phyloP scores from a whole-genome alignment of 2,797 vertebrate genomes.

The Bradypus variegatus region DNA sequence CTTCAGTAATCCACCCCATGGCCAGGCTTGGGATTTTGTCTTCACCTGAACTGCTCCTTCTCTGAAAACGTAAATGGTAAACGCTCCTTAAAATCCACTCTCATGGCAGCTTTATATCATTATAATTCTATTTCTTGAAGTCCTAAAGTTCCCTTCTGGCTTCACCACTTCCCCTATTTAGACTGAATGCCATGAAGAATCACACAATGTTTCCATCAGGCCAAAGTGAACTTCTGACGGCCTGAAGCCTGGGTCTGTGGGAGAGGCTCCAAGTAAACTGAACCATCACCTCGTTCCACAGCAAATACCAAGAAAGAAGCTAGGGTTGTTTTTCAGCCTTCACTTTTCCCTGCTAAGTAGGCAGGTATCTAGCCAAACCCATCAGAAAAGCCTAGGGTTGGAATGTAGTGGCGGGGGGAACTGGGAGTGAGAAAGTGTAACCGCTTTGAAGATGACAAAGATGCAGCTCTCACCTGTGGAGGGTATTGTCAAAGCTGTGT shows the following conservation, averaged over 20 bases:
- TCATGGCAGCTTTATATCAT: background rate
- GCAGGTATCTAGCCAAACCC: background rate
- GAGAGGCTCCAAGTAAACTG: background rate
- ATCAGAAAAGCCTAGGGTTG: background rate
- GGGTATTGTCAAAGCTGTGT: background rate
- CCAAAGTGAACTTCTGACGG: background rate
- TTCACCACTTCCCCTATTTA: background rate
- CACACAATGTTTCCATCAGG: background rate
- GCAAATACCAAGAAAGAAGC: background rate
- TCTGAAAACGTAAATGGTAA: too few species aligned
- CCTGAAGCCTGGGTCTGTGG: background rate
- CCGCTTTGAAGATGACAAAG: background rate
- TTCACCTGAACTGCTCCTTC: too few species aligned
- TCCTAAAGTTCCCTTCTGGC: background rate
- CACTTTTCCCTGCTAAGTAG: background rate
- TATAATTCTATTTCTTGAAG: background rate
- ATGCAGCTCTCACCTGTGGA: background rate
- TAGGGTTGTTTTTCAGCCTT: background rate
- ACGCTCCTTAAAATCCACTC: too few species aligned
- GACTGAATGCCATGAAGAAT: background rate
- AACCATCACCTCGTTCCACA: background rate
- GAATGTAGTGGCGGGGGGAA: background rate
- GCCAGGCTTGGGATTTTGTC: too few species aligned
- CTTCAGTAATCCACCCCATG: too few species aligned
- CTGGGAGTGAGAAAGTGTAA: background rate